Evolutionary conservation across 2,888 invertebrate genomes (phyloP), one percentile per base, ranked within the genome.

Genomic region (Onchidella celtica): DNA sequence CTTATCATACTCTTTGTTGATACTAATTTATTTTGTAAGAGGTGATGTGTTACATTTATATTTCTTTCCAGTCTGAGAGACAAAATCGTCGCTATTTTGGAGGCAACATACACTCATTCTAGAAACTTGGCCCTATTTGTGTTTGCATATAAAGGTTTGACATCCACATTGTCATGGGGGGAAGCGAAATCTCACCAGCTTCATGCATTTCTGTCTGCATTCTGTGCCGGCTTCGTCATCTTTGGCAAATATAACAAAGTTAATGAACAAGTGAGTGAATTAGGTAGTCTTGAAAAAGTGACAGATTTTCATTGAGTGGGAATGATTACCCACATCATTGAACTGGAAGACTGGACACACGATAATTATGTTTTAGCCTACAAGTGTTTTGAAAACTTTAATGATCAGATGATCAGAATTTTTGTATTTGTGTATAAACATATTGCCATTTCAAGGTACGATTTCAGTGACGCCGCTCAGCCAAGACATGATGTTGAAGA

Each of bases 161-260:
- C 81, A 29, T 81, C 81, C 21, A 59, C 81, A 3, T 47, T 81
- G 21, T 81, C 75, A 21, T 86, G 87, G 83, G 65, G 91, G n/a
- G 88, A 90, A 79, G 80, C 86, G 29, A 84, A 89, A 61, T 88
- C 87, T 70, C 85, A 88, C 34, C 90, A 91, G 82, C 85, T 86
- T 38, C 93, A 93, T 74, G 88, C 94, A 14, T 93, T 94, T 79
- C 84, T 93, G 0, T 92, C 94, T 3, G 94, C 94, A 2, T 92
- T 93, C 75, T 81, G 93, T 36, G 92, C 92, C 59, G 94, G 94
- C 3, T 94, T 93, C 83, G 86, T 92, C 32, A 91, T 94, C 2
- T 94, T 94, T 86, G 94, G 94, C 47, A 91, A 91, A 81, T 93
- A 94, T 84, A 94, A 94, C 86, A 93, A 93, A 87, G 93, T 94